Base-by-base conservation (phyloP, 2,888 invertebrate species). In the Napeogenes inachia region DNA sequence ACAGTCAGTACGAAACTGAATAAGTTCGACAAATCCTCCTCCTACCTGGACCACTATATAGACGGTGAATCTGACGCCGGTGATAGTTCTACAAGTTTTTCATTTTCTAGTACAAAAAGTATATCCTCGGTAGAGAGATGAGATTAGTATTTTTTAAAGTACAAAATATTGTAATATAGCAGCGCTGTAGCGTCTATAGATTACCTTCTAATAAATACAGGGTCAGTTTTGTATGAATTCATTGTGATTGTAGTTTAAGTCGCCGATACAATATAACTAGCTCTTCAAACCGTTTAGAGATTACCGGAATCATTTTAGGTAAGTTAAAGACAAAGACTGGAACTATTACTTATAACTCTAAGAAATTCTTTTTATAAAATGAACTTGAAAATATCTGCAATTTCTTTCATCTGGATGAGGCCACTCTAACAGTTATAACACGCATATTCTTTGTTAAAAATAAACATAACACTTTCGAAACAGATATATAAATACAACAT, bases 161-260 rank as follows among this genome's bases (percentile, higher is more conserved):
- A 89, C 89, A 90, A 89, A 86, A 82, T 85, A 85, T 87, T 86
- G 84, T 87, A 87, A 85, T 68, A 74, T 84, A 83, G 81, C 78
- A 80, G 81, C 84, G 85, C 85, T 77, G 84, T 86, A 86, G 85
- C 78, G 79, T 80, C 80, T 82, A 81, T 87, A 87, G 86, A 85
- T 82, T 84, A 85, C 82, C 82, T 84, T 85, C 80, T 83, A 87
- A 84, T 85, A 82, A 82, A 89, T 89, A 90, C 90, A 90, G 90
- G 90, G 90, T 90, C 89, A 84, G 88, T 89, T 89, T 89, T 89
- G 88, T 90, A 89, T 89, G 87, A 89, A 88, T 88, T 87, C 87
- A 89, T 87, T 90, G 90, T 90, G 90, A 90, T 90, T 87, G 89
- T 90, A 90, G 90, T 82, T 82, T 89, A 89, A 90, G 88, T 81